These are phyloP conservation scores for Lymantria dispar DNA, from an alignment of 2,888 invertebrate genomes.

Conservation along the genomic window DNA sequence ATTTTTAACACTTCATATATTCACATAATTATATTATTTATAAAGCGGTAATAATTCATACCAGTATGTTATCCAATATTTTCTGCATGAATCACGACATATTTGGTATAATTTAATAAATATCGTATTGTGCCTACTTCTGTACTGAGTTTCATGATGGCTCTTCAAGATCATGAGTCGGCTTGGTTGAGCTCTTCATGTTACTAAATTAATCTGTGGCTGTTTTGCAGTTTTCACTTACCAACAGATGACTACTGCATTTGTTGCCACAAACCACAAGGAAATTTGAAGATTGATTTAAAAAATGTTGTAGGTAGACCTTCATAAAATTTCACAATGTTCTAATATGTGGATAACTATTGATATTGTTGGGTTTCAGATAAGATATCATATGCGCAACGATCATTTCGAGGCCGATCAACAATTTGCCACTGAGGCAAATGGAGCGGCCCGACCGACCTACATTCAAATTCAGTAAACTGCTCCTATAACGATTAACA, in stretches of 20 bases:
- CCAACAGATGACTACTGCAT: too few relatives aligned
- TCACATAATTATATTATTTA: conserved; percentile 2
- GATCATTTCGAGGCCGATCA: conserved; percentile 72
- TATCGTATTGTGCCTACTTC: too few relatives aligned
- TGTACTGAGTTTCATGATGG: too few relatives aligned
- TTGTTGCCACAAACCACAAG: too few relatives aligned
- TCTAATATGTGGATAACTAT: conserved; percentile 32
- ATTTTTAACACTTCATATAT: conserved; percentile 19
- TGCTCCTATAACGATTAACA: conserved; percentile 73
- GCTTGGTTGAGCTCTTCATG: too few relatives aligned
- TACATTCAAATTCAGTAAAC: conserved; percentile 68
- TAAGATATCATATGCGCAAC: conserved; percentile 69
- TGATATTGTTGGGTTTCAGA: conserved; percentile 42
- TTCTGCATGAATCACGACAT: background rate
- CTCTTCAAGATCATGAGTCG: too few relatives aligned
- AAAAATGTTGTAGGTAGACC: background rate
- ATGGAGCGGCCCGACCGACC: conserved; percentile 77
- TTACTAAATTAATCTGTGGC: too few relatives aligned
- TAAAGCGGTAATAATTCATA: background rate
- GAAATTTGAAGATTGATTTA: background rate
- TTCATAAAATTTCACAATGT: too few relatives aligned
- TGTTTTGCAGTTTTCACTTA: too few relatives aligned
- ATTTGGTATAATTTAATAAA: too few relatives aligned
- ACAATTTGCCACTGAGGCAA: conserved; percentile 76
- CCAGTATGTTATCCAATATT: background rate